Evolutionary conservation across 2,888 invertebrate species (phyloP).

Genomic region (Shargacucullia verbasci): DNA sequence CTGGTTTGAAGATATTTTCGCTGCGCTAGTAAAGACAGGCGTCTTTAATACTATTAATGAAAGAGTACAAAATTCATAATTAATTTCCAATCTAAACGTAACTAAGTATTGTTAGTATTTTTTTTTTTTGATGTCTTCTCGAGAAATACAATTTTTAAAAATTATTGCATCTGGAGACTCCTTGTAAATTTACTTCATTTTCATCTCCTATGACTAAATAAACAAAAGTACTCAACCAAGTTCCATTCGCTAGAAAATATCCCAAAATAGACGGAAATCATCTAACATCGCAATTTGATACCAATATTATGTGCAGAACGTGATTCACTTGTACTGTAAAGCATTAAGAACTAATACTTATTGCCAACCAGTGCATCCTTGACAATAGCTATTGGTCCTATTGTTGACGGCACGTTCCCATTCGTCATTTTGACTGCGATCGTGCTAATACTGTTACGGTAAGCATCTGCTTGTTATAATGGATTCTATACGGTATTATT

Average conservation of each 20-base stretch:
- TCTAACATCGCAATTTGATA: slow-evolving; percentile 4
- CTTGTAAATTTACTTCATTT: no score
- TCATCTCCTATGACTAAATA: no score
- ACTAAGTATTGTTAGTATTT: no score
- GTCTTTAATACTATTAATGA: no score
- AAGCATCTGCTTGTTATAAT: slow-evolving; percentile 54
- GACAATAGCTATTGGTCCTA: slow-evolving; percentile 64
- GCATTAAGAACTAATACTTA: slow-evolving; percentile 71
- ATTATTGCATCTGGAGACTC: no score
- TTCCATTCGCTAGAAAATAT: slow-evolving; percentile 8
- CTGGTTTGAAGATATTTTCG: slow-evolving; percentile 19
- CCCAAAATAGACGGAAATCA: background rate
- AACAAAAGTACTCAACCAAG: background rate
- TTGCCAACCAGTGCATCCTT: slow-evolving; percentile 51
- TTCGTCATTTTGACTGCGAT: slow-evolving; percentile 71
- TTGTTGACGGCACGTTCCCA: slow-evolving; percentile 78
- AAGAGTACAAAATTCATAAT: no score
- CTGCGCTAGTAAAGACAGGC: no score
- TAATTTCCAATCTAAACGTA: no score
- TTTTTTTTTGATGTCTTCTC: no score
- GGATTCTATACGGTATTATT: slow-evolving; percentile 53
- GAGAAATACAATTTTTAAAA: no score
- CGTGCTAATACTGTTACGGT: slow-evolving; percentile 51
- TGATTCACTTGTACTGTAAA: slow-evolving; percentile 63
- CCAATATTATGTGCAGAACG: slow-evolving; percentile 69